Conservation (phyloP, 2,888 invertebrate species). For the Thymelicus acteon region DNA sequence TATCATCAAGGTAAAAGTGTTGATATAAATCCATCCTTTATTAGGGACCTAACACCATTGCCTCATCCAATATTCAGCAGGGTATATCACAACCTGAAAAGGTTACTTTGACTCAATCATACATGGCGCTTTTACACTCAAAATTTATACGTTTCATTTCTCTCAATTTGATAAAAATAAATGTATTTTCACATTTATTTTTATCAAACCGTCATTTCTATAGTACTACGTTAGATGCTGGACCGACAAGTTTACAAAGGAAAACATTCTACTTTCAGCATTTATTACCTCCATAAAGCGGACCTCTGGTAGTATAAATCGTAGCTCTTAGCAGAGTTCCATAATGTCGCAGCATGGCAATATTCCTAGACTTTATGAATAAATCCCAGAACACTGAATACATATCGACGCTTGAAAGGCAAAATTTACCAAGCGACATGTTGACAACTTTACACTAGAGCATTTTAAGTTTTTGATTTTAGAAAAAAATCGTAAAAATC, state of each 20-base stretch:
- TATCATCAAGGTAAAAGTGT: too few species aligned
- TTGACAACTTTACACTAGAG: too few species aligned
- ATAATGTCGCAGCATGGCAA: constrained; percentile 2
- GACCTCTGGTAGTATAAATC: constrained; percentile 30
- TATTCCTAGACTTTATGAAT: not conserved
- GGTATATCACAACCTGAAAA: too few species aligned
- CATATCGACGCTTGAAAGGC: too few species aligned
- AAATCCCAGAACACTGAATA: not conserved
- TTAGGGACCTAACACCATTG: too few species aligned
- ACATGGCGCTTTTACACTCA: too few species aligned
- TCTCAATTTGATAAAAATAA: not conserved
- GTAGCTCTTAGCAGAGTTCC: constrained; percentile 21
- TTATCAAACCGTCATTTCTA: constrained; percentile 7
- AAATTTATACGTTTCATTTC: not conserved
- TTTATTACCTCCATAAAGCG: constrained; percentile 37
- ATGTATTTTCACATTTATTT: constrained; percentile 4
- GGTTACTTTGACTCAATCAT: too few species aligned
- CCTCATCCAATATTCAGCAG: too few species aligned
- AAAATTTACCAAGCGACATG: too few species aligned
- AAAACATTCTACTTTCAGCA: constrained; percentile 30
- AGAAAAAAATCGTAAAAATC: too few species aligned
- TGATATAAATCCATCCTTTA: too few species aligned
- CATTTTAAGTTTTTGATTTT: too few species aligned
- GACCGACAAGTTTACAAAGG: constrained; percentile 22
- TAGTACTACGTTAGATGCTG: constrained; percentile 15